A percentile compares a stretch with the other conserved stretches of the same genome.
phyloP scores from a whole-genome alignment of 2,797 vertebrate species.

The Mallotus villosus region DNA sequence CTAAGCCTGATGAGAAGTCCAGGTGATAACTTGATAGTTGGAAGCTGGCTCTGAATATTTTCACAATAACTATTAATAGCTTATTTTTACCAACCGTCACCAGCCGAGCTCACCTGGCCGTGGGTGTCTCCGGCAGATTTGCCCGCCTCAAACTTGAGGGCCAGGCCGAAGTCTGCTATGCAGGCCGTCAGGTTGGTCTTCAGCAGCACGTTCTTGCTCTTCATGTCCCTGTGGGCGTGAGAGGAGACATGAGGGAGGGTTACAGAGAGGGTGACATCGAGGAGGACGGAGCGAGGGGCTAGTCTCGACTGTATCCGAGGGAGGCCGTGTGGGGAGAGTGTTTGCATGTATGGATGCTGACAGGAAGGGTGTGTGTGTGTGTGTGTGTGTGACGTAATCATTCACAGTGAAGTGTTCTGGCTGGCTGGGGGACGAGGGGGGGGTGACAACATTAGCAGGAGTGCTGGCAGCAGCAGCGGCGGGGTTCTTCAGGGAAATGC shows the following conservation, averaged over 20 bases:
- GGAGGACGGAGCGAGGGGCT: neutral
- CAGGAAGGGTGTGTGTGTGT: neutral
- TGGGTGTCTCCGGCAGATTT: constrained; percentile 92
- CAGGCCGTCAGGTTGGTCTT: constrained; percentile 90
- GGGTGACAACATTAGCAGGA: neutral
- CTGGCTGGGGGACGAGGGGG: neutral
- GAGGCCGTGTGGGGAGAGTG: neutral
- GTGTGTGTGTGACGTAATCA: neutral
- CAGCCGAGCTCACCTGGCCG: constrained; percentile 79
- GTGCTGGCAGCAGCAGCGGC: neutral
- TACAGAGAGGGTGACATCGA: neutral
- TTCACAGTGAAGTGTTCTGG: neutral
- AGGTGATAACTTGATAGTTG: no score
- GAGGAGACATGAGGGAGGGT: neutral
- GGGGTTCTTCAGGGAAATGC: neutral
- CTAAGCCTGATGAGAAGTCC: no score
- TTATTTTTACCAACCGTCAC: neutral
- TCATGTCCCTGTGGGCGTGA: constrained; percentile 83
- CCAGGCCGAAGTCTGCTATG: constrained; percentile 91
- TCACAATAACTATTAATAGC: no score
- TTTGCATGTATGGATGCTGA: neutral
- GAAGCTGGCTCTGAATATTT: no score
- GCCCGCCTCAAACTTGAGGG: constrained; percentile 90
- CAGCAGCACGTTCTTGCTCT: constrained; percentile 93
- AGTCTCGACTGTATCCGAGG: neutral